These are phyloP conservation scores for Promerops cafer DNA, from an alignment of 2,113 vertebrate species.

Conservation along the genomic window DNA sequence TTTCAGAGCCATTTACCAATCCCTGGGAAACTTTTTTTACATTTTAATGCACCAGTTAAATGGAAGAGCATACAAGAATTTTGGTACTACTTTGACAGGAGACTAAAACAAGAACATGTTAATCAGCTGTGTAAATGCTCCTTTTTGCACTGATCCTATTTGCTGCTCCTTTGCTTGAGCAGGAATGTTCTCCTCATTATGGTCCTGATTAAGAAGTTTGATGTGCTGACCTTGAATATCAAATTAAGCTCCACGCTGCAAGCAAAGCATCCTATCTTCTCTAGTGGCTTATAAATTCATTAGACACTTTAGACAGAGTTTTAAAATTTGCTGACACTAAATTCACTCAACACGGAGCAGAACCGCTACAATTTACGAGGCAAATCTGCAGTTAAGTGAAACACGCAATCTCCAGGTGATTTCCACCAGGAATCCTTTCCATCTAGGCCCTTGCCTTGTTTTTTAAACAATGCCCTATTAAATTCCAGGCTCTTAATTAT, in stretches of 20 bases:
- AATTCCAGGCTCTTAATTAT: neutral
- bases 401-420: neutral
- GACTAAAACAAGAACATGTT: neutral
- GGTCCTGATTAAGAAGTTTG: conserved; percentile 51
- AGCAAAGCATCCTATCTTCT: conserved; percentile 57
- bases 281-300: conserved; percentile 61
- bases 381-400: neutral
- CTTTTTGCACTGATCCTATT: neutral
- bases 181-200: conserved; percentile 28
- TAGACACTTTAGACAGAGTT: conserved; percentile 34
- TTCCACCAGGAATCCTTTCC: neutral
- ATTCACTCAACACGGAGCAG: neutral
- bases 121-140: neutral
- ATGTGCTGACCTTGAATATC: conserved; percentile 58
- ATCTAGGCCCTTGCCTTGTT: neutral
- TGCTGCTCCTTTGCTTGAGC: neutral
- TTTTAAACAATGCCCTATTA: neutral
- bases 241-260: conserved; percentile 50
- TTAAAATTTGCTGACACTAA: conserved; percentile 36
- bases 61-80: neutral
- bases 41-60: neutral
- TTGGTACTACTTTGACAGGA: neutral
- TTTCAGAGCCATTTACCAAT: neutral
- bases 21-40: neutral
- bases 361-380: conserved; percentile 3